Evolutionary conservation across 2,888 invertebrate genomes (phyloP).

Genomic region (Meteorus colon): DNA sequence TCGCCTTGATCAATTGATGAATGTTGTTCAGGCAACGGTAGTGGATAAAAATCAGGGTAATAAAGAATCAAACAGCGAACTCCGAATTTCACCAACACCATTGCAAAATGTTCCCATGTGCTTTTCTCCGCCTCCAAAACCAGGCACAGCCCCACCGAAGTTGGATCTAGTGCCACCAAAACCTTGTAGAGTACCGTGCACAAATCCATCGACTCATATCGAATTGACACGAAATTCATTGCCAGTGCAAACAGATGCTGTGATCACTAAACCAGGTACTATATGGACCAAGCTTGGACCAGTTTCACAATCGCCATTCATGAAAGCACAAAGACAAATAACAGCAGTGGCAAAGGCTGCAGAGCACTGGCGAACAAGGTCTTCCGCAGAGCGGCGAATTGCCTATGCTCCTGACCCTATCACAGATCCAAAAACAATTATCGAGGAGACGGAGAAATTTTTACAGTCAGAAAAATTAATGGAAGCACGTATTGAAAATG

Average conservation of each 20-base stretch:
- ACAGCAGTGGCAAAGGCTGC: constrained; percentile 52
- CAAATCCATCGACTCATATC: constrained; percentile 58
- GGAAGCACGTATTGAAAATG: constrained; percentile 65
- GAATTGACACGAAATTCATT: constrained; percentile 64
- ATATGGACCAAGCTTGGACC: constrained; percentile 71
- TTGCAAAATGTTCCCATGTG: constrained; percentile 60
- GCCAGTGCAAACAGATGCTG: constrained; percentile 65
- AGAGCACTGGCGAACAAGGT: constrained; percentile 60
- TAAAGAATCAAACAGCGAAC: constrained; percentile 44
- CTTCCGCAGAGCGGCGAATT: constrained; percentile 69
- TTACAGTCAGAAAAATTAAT: constrained; percentile 62
- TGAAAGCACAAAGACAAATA: constrained; percentile 68
- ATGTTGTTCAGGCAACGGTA: constrained; percentile 67
- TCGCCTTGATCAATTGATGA: constrained; percentile 68
- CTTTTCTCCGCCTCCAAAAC: constrained; percentile 63
- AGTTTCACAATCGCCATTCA: constrained; percentile 70
- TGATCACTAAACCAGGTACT: constrained; percentile 62
- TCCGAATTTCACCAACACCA: constrained; percentile 48
- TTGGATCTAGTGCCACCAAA: constrained; percentile 70
- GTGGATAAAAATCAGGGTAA: constrained; percentile 59
- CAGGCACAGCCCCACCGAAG: constrained; percentile 67
- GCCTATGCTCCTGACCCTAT: constrained; percentile 53
- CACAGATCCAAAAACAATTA: constrained; percentile 53
- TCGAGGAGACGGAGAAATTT: constrained; percentile 63
- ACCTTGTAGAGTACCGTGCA: constrained; percentile 70